These are phyloP conservation scores for Apostichopus californicus DNA, from an alignment of 35 echinoderm and acorn worm species.

Conservation along the genomic window DNA sequence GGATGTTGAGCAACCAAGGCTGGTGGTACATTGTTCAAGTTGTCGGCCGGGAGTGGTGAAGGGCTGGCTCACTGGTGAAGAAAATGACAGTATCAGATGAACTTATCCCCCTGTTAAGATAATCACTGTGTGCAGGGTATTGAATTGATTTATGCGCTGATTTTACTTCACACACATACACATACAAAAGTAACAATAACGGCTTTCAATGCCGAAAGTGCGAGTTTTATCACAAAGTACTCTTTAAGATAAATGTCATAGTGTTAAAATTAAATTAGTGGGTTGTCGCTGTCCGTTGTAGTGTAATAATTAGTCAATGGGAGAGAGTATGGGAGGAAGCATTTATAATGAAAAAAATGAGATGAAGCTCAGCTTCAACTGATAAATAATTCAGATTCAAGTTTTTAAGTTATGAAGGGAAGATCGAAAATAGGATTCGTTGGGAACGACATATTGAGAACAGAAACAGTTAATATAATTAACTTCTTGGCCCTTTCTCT, in stretches of 20 bases:
- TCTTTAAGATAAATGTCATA: not conserved
- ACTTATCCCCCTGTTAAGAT: not conserved
- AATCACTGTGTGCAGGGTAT: not conserved
- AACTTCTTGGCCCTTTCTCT: not conserved
- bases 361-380: not conserved
- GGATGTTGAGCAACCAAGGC: not conserved
- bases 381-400: conserved; percentile 39
- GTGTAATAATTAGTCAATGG: not conserved
- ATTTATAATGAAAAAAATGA: not conserved
- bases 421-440: not conserved
- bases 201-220: conserved; percentile 4
- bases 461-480: conserved; percentile 40
- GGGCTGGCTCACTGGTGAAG: not conserved
- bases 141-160: conserved; percentile 2
- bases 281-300: not conserved
- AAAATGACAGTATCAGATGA: conserved; percentile 1
- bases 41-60: not conserved
- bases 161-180: not conserved
- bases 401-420: not conserved
- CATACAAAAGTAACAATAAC: conserved; percentile 7
- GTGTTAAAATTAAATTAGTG: conserved; percentile 29
- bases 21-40: conserved; percentile 4
- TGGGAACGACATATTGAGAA: conserved; percentile 1
- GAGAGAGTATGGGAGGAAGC: not conserved
- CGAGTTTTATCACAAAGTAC: conserved; percentile 22